A percentile compares a stretch with the other conserved stretches of the same genome.
These are phyloP conservation scores for Zootermopsis nevadensis DNA, from an alignment of 2,888 invertebrate genomes.

Conservation along the genomic window DNA sequence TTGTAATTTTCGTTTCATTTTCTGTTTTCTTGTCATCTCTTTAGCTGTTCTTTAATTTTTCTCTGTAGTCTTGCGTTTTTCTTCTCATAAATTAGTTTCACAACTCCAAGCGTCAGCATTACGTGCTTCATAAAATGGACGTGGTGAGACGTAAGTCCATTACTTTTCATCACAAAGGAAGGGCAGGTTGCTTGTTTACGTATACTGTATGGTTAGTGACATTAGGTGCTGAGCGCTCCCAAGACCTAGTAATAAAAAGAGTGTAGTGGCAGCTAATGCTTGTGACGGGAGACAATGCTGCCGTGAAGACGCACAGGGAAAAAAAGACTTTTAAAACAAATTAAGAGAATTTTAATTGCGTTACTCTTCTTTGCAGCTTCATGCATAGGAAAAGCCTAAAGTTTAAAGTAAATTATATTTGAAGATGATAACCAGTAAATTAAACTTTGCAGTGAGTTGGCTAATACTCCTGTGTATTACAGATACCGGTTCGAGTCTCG, in stretches of 20 bases:
- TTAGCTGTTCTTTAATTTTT: background rate
- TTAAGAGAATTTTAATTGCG: background rate
- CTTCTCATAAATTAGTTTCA: background rate
- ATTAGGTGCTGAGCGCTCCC: background rate
- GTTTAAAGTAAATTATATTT: too few relatives aligned
- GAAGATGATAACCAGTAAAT: too few relatives aligned
- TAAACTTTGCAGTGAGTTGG: too few relatives aligned
- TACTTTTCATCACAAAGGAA: conserved; percentile 6
- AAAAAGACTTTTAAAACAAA: background rate
- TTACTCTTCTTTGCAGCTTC: background rate
- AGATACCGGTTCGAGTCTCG: too few relatives aligned
- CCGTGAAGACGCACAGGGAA: background rate
- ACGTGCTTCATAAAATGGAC: background rate
- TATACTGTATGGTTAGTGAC: background rate
- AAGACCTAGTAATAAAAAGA: background rate
- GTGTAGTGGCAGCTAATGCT: background rate
- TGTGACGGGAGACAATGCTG: background rate
- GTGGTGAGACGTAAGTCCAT: conserved; percentile 2
- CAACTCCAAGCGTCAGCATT: background rate
- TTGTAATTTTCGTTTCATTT: background rate
- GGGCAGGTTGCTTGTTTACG: conserved; percentile 5
- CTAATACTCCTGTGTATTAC: too few relatives aligned
- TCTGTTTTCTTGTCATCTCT: background rate
- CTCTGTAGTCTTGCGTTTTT: background rate
- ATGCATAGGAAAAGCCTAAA: background rate